Base-by-base conservation (phyloP, 2,797 vertebrate genomes). In the Anomalospiza imberbis region DNA sequence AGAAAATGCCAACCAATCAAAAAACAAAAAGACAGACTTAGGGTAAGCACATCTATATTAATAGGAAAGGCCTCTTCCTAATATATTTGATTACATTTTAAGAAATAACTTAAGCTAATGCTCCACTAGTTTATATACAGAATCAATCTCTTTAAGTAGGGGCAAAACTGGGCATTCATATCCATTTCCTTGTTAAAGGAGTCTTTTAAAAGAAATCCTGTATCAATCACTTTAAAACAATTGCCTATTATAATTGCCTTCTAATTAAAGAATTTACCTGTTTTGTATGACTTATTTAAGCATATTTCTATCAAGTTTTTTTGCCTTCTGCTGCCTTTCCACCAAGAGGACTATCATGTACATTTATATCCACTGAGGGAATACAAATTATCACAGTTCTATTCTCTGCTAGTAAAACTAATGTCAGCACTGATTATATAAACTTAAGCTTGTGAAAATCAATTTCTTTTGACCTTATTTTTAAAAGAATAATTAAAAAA, bases 1-100 rank as follows among this genome's bases (percentile, higher is more conserved):
- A 57, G 55, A 18, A 34, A 1, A 0, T 0, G 6, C 0, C 6
- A 71, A n/a, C 2, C 3, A 21, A 72, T 7, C 6, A 38, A 47
- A 40, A 40, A 77, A 25, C 10, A 38, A 42, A 47, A 68, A 34
- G 1, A 25, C 34, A 44, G 4, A 21, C 1, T 20, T 58, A 36
- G 11, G 8, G 11, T 54, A 54, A 54, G 10, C 9, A 19, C 6
- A 71, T 2, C 9, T 68, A 19, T 57, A 45, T 26, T 36, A 36
- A 11, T 5, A 58, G 26, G 62, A 91, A 58, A 67, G 3, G 0
- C 2, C 2, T 84, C 47, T 62, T 73, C 32, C 16, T 54, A 53
- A 28, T 50, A 20, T 28, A n/a, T 71, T 50, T 84, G 6, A 51
- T 51, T 60, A 10, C 3, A 47, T 55, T 71, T 74, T 22, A 74